phyloP scores from a whole-genome alignment of 2,888 invertebrate genomes.

The Lysandra bellargus region DNA sequence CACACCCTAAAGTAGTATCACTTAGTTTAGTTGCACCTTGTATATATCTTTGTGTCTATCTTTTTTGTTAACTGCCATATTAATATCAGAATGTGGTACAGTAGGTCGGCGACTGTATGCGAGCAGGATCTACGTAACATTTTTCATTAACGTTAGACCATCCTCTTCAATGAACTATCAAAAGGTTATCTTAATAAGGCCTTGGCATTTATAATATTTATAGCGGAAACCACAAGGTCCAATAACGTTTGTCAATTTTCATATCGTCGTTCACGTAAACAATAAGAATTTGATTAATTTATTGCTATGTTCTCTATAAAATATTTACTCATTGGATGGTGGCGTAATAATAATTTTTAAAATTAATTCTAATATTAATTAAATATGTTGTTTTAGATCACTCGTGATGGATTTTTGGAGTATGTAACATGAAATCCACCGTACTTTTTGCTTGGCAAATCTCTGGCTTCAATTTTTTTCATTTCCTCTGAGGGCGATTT shows the following conservation, averaged over 20 bases:
- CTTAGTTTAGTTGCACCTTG: too few species aligned
- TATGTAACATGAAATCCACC: not conserved
- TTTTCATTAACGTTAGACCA: constrained; percentile 5
- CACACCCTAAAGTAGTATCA: too few species aligned
- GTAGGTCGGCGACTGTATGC: not conserved
- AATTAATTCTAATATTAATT: not conserved
- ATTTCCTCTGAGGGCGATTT: too few species aligned
- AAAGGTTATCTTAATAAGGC: constrained; percentile 21
- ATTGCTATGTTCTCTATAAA: constrained; percentile 18
- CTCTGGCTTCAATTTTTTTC: too few species aligned
- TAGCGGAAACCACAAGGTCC: constrained; percentile 14
- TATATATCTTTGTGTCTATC: too few species aligned
- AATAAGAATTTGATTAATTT: not conserved
- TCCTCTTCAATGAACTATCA: constrained; percentile 10
- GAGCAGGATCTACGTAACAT: not conserved
- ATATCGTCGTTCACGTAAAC: not conserved
- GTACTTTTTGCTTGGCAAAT: too few species aligned
- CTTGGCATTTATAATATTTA: constrained; percentile 30
- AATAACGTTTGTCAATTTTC: constrained; percentile 20
- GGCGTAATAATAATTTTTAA: not conserved
- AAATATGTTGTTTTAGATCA: not conserved
- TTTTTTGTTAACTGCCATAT: too few species aligned
- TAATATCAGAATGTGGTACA: not conserved
- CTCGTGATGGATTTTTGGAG: not conserved
- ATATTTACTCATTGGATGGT: not conserved